phyloP scores from a whole-genome alignment of 2,113 vertebrate genomes.

The Brachypteracias leptosomus region DNA sequence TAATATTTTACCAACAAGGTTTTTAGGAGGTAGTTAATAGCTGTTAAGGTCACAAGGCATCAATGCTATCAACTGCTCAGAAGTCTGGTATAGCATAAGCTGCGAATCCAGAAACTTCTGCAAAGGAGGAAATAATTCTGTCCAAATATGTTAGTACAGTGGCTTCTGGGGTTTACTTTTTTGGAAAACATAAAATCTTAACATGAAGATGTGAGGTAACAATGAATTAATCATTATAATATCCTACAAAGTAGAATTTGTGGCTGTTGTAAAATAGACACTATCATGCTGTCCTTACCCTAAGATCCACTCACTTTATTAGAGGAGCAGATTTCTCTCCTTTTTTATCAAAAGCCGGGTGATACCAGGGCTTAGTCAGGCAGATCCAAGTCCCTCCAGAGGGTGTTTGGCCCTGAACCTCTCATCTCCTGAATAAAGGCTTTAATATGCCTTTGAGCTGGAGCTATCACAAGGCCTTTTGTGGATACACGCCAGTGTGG shows the following conservation, averaged over 20 bases:
- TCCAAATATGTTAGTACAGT: background rate
- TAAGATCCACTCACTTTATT: background rate
- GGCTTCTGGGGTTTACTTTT: background rate
- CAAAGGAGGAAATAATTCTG: background rate
- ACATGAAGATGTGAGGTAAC: background rate
- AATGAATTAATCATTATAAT: background rate
- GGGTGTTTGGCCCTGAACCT: background rate
- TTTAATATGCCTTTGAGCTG: background rate
- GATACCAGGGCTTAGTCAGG: background rate
- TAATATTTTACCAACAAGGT: conserved; percentile 24
- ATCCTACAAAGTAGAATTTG: background rate
- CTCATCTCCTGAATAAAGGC: background rate
- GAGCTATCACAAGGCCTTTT: background rate
- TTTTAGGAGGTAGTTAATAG: background rate
- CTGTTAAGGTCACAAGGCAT: background rate
- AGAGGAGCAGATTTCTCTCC: background rate
- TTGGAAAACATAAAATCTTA: background rate
- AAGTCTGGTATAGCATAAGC: background rate
- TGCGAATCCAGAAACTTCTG: background rate
- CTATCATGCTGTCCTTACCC: background rate
- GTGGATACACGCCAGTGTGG: background rate
- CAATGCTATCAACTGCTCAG: background rate
- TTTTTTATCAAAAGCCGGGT: background rate
- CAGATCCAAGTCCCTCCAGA: background rate
- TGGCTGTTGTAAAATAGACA: background rate